Evolutionary conservation across 2,113 vertebrate genomes (phyloP), one percentile per base, ranked within the genome.

Genomic region (Tamias sibiricus): DNA sequence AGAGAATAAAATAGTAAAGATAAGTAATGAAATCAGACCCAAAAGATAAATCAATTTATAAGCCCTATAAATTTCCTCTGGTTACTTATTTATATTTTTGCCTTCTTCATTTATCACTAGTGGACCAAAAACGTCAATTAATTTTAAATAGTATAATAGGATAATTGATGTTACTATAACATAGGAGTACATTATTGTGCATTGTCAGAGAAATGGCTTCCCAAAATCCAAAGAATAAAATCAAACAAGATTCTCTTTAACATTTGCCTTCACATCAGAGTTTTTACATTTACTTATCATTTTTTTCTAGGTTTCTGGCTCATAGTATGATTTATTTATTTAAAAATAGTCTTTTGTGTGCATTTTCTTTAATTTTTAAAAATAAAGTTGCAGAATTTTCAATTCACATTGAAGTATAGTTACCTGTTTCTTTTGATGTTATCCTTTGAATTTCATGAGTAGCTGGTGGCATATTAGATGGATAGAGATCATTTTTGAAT

Each of bases 31-130:
- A 92, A 47, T 49, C 2, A 95, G 35, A 64, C 20, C 6, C 62
- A 62, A 96, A 87, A 40, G 35, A 77, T 59, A 91, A 96, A 68
- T 96, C 26, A 90, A 83, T 92, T 24, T 92, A 47, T 83, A 1
- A 26, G 44, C 0, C 4, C 4, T 49, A 77, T 12, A 83, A 82
- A 90, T 86, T 83, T 94, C 0, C 12, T 92, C 66, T 32, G 52
- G 8, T 90, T 59, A 35, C 49, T 95, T 52, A n/a, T n/a, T 92
- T 89, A 79, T 82, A 62, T 80, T 75, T 81, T 19, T 37, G 35
- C 0, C 3, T 1, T 68, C 14, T 28, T 47, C 17, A 88, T 68
- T 85, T 37, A 30, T 95, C 74, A 89, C 28, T 40, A 92, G 6
- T 74, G 20, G 54, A 11, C 17, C n/a, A 85, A 91, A 89, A 66